These are phyloP conservation scores for Triplophysa yarkandensis DNA, from an alignment of 2,797 vertebrate species.

Conservation along the genomic window DNA sequence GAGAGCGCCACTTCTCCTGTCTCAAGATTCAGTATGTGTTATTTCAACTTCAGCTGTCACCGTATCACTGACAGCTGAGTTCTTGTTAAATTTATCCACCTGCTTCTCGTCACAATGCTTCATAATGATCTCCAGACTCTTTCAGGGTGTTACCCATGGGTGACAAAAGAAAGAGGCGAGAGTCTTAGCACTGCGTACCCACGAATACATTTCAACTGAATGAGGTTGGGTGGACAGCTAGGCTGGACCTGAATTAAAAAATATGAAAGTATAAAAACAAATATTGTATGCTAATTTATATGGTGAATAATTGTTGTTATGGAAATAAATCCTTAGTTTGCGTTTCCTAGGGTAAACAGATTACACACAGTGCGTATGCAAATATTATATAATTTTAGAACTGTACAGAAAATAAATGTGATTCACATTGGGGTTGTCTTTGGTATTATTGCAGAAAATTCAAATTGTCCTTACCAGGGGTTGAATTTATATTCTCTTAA, in stretches of 20 bases:
- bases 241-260: too few relatives aligned
- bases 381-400: background rate
- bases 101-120: constrained; percentile 46
- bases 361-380: background rate
- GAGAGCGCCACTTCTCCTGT: constrained; percentile 18
- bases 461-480: background rate
- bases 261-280: background rate
- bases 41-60: constrained; percentile 51
- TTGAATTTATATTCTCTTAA: background rate
- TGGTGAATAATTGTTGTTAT: background rate
- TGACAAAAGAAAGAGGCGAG: background rate
- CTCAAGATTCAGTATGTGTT: constrained; percentile 3
- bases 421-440: background rate
- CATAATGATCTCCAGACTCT: constrained; percentile 49
- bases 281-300: background rate
- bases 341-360: background rate
- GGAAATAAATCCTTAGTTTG: background rate
- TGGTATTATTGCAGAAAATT: background rate
- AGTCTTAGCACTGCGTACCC: background rate
- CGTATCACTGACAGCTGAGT: constrained; percentile 47
- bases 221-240: background rate
- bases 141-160: constrained; percentile 5
- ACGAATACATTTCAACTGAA: background rate
- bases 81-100: constrained; percentile 61
- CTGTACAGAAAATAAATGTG: background rate